Percentiles rank a stretch among this genome's conserved stretches.
Evolutionary conservation across 1,140 invertebrate species (phyloP).

Genomic region (Meloidogyne exigua): DNA sequence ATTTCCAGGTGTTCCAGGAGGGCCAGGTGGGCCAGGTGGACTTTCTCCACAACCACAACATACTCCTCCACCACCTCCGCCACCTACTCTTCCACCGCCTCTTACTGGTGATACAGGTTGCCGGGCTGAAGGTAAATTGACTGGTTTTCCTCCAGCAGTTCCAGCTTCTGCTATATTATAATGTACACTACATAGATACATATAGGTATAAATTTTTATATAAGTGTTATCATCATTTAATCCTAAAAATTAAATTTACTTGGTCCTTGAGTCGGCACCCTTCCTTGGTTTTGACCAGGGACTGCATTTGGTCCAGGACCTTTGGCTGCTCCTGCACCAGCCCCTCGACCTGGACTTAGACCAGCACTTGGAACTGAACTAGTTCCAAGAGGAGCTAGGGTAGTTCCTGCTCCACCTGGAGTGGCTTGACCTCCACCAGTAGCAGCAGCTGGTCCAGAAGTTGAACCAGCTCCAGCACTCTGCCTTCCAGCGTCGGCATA

Average conservation of each 20-base stretch:
- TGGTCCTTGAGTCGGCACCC: background rate
- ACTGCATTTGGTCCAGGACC: background rate
- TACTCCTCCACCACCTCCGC: background rate
- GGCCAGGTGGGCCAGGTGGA: slow-evolving; percentile 48
- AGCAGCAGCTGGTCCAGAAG: background rate
- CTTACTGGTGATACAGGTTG: background rate
- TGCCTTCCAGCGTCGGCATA: background rate
- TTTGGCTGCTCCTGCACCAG: background rate
- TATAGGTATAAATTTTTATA: no score
- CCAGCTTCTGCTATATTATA: background rate
- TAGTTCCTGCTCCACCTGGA: background rate
- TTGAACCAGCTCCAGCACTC: background rate
- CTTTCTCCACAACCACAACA: slow-evolving; percentile 47
- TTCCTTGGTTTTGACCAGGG: background rate
- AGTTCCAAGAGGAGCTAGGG: background rate
- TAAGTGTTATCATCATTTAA: no score
- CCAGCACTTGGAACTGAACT: background rate
- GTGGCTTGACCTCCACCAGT: background rate
- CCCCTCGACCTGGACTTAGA: background rate
- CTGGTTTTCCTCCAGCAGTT: background rate
- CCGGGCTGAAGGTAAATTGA: background rate
- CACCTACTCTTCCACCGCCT: background rate
- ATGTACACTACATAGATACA: background rate
- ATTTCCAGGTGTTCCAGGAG: slow-evolving; percentile 20
- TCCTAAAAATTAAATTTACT: background rate